phyloP scores from a whole-genome alignment of 1,140 invertebrate genomes.

The Pseudachorutes palmiensis region DNA sequence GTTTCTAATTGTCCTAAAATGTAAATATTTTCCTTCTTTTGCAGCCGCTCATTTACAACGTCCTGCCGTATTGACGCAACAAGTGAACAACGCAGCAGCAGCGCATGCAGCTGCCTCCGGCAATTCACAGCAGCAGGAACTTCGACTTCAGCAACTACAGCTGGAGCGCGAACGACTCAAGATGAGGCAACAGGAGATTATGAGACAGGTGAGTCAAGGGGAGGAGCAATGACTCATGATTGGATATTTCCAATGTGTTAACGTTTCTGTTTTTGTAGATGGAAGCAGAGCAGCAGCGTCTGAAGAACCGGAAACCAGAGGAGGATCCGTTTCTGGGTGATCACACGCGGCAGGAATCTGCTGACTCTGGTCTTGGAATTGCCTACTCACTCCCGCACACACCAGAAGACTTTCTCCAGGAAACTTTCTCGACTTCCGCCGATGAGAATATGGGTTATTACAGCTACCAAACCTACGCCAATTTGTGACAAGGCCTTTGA shows the following conservation, averaged over 20 bases:
- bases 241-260: too few relatives aligned
- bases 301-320: constrained; percentile 18
- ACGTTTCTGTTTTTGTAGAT: too few relatives aligned
- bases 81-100: constrained; percentile 16
- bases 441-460: constrained; percentile 67
- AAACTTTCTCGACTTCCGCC: constrained; percentile 52
- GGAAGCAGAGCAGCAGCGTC: constrained; percentile 20
- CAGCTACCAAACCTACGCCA: constrained; percentile 12
- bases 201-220: constrained; percentile 59
- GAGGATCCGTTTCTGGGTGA: constrained; percentile 37
- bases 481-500: too few relatives aligned
- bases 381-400: constrained; percentile 81
- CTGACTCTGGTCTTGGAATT: constrained; percentile 83
- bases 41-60: constrained; percentile 63
- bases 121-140: constrained; percentile 58
- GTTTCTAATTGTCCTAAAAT: constrained; percentile 15
- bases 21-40: constrained; percentile 38
- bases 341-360: constrained; percentile 74
- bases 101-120: constrained; percentile 17
- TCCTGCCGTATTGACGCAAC: constrained; percentile 47
- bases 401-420: constrained; percentile 74
- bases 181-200: constrained; percentile 78
- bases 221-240: too few relatives aligned
- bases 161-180: constrained; percentile 77
- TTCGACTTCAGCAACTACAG: constrained; percentile 71